Conservation (phyloP, 2,888 invertebrate genomes). For the Eutolmus rufibarbis region DNA sequence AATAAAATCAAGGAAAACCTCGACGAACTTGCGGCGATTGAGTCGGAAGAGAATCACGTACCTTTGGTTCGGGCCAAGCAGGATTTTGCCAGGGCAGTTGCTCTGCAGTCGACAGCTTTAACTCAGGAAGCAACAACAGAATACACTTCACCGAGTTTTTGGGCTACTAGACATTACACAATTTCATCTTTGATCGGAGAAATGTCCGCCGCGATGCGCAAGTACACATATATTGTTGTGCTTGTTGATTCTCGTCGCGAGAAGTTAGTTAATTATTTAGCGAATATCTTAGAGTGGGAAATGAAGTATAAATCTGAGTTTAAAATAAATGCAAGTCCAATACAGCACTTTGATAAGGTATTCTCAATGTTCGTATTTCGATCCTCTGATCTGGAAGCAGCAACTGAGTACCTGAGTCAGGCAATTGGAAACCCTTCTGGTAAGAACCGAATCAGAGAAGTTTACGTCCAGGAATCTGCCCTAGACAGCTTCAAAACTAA, state of each 20-base stretch:
- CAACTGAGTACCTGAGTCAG: constrained; percentile 52
- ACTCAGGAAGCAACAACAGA: not conserved
- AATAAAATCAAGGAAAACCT: not conserved
- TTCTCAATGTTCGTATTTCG: constrained; percentile 54
- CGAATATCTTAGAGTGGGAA: not conserved
- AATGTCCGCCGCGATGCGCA: not conserved
- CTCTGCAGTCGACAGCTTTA: not conserved
- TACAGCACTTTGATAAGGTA: not conserved
- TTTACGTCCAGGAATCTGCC: constrained; percentile 57
- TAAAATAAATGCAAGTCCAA: not conserved
- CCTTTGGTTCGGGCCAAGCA: constrained; percentile 23
- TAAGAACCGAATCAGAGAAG: constrained; percentile 52
- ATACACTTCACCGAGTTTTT: not conserved
- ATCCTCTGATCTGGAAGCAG: constrained; percentile 56
- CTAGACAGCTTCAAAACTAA: constrained; percentile 49
- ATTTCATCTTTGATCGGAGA: not conserved
- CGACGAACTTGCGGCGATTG: not conserved
- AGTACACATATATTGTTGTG: not conserved
- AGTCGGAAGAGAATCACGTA: constrained; percentile 39
- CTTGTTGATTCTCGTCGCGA: not conserved
- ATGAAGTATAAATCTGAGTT: not conserved
- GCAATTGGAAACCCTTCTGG: constrained; percentile 55
- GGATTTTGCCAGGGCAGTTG: not conserved
- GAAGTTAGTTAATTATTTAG: not conserved
- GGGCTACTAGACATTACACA: not conserved